Evolutionary conservation across 2,888 invertebrate species (phyloP).

Genomic region (Tiphia femorata): DNA sequence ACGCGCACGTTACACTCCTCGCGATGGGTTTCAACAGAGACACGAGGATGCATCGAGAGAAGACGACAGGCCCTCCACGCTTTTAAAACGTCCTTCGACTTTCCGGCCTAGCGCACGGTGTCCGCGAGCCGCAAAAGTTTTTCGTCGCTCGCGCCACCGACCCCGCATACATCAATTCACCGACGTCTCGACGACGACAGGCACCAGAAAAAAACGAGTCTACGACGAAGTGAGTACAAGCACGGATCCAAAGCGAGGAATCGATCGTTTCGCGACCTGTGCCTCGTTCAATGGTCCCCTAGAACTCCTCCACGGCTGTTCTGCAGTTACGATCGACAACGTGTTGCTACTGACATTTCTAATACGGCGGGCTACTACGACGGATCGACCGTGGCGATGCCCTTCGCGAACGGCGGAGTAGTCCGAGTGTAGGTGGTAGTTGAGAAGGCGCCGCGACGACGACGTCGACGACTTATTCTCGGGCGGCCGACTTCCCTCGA

Average conservation of each 20-base stretch:
- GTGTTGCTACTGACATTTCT: background rate
- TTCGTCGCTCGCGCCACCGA: background rate
- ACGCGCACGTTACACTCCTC: background rate
- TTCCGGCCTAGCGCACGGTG: too few species aligned
- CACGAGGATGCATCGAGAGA: too few species aligned
- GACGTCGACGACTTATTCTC: conserved; percentile 13
- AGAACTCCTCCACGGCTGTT: too few species aligned
- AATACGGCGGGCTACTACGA: conserved; percentile 7
- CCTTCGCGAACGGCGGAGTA: conserved; percentile 9
- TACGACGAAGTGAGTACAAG: conserved; percentile 19
- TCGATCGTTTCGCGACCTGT: conserved; percentile 18
- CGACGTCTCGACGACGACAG: too few species aligned
- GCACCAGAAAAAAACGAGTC: too few species aligned
- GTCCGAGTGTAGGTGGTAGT: background rate
- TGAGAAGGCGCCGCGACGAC: conserved; percentile 4
- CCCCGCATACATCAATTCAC: too few species aligned
- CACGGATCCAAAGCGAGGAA: background rate
- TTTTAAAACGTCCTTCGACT: background rate
- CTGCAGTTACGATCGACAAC: too few species aligned
- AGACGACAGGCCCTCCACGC: too few species aligned
- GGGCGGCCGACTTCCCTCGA: conserved; percentile 36
- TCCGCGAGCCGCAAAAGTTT: too few species aligned
- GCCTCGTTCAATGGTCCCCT: too few species aligned
- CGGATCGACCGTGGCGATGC: conserved; percentile 17
- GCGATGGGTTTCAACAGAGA: too few species aligned